Base-by-base conservation (phyloP, 2,113 vertebrate species). In the Xyliphius kryptos region DNA sequence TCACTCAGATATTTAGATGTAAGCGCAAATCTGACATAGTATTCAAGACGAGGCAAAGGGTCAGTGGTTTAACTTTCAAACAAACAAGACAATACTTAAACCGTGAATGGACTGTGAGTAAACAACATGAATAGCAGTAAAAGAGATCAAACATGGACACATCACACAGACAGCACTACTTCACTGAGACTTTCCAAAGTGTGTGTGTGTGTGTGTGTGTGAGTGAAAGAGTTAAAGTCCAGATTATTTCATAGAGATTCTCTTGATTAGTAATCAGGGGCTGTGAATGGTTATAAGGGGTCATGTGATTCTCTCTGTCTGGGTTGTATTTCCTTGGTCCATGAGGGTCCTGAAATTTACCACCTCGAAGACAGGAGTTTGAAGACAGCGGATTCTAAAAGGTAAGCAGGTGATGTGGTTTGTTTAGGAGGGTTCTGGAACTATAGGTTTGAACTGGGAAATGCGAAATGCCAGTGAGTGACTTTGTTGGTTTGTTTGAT, bases 121-220 rank as follows among this genome's bases (percentile, higher is more conserved):
- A 12, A 26, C 13, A 44, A 26, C 40, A 15, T 44, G 40, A 58
- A 22, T 58, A 44, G 56, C 19, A 11, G 14, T 22, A 15, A 44
- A 1, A 9, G 20, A 58, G 56, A 58, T 58, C 56, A 58, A 58
- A 58, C 20, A 9, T 15, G 2, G 40, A 56, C n/a, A n/a, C n/a
- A 9, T 41, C 54, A 56, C 54, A 21, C 37, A 41, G 37, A 8
- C 16, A 11, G 6, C 3, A 44, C 13, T 9, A 20, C 19, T 44
- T 44, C 26, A n/a, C 13, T 57, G 1, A 57, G 40, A 58, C 40
- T 26, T 58, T 11, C 13, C 4, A 44, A 41, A 41, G 17, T 41
- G 10, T 54, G 9, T 50, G 49, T 37, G 26, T 44, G 55, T 43
- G n/a, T n/a, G n/a, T n/a, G 38, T n/a, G n/a, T n/a, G n/a, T n/a